phyloP scores from a whole-genome alignment of 35 echinoderm and acorn worm species.

The Holothuria glaberrima region DNA sequence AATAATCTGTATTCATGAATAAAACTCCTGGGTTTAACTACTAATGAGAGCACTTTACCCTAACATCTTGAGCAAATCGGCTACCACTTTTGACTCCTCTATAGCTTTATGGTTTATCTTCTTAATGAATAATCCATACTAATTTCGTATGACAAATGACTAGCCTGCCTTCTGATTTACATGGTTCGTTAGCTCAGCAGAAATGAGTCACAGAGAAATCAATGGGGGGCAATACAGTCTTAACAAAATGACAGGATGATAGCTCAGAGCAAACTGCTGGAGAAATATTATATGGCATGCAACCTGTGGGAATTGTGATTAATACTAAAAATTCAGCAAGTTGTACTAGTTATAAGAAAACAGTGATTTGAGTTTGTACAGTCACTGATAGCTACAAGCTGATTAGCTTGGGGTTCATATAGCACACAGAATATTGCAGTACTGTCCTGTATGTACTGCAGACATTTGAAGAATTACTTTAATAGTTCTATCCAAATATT shows the following conservation, averaged over 20 bases:
- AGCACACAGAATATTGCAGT: too few species aligned
- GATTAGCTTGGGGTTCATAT: too few species aligned
- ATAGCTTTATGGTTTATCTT: background rate
- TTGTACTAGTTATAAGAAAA: background rate
- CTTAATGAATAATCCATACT: constrained; percentile 52
- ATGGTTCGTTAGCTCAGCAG: constrained; percentile 42
- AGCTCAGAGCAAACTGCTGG: constrained; percentile 11
- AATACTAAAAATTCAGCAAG: constrained; percentile 9
- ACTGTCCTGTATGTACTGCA: too few species aligned
- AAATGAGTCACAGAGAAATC: constrained; percentile 30
- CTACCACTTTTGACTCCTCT: too few species aligned
- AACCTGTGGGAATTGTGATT: constrained; percentile 44
- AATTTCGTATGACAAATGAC: constrained; percentile 53
- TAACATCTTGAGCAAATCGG: too few species aligned
- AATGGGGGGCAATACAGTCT: constrained; percentile 7
- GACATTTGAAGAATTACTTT: too few species aligned
- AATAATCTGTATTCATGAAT: too few species aligned
- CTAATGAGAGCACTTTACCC: too few species aligned
- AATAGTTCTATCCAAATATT: too few species aligned
- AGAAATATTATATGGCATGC: constrained; percentile 30
- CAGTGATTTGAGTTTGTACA: background rate
- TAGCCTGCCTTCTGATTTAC: constrained; percentile 47
- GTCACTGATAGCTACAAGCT: too few species aligned
- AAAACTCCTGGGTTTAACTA: too few species aligned
- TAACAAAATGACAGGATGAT: constrained; percentile 41